phyloP scores from a whole-genome alignment of 2,888 invertebrate genomes.

The Dermolepida albohirtum region DNA sequence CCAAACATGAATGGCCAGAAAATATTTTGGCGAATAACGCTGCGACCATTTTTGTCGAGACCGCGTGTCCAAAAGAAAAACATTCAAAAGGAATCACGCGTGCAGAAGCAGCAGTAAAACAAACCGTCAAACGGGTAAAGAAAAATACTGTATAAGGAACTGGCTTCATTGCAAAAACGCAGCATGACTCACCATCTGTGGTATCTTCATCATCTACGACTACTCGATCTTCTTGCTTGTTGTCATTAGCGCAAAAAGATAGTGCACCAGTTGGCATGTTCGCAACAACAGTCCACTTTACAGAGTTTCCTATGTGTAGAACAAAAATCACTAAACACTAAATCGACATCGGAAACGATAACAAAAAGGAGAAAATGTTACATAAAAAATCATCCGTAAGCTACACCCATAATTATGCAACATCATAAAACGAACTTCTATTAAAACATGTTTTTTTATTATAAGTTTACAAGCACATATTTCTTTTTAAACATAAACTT shows the following conservation, averaged over 20 bases:
- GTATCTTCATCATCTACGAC: slow-evolving; percentile 30
- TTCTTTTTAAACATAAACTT: too few species aligned
- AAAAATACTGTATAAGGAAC: slow-evolving; percentile 16
- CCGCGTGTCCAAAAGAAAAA: too few species aligned
- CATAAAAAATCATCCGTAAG: background rate
- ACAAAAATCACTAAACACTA: background rate
- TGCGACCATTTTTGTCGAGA: too few species aligned
- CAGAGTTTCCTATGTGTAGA: background rate
- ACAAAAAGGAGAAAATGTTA: background rate
- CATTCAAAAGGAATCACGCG: too few species aligned
- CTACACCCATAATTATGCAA: background rate
- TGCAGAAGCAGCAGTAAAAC: too few species aligned
- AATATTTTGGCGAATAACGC: too few species aligned
- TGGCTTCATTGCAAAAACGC: slow-evolving; percentile 4
- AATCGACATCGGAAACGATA: background rate
- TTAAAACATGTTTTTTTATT: too few species aligned
- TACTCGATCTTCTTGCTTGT: slow-evolving; percentile 22
- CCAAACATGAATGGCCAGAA: too few species aligned
- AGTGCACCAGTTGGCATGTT: slow-evolving; percentile 28
- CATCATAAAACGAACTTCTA: background rate
- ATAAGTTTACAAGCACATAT: too few species aligned
- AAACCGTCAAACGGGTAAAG: background rate
- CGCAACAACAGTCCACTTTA: background rate
- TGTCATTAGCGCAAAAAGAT: slow-evolving; percentile 15
- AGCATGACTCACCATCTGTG: slow-evolving; percentile 34